Percentiles rank a stretch among this genome's conserved stretches.
Conservation (phyloP, 1,140 invertebrate genomes). For the Zophobas atratus region DNA sequence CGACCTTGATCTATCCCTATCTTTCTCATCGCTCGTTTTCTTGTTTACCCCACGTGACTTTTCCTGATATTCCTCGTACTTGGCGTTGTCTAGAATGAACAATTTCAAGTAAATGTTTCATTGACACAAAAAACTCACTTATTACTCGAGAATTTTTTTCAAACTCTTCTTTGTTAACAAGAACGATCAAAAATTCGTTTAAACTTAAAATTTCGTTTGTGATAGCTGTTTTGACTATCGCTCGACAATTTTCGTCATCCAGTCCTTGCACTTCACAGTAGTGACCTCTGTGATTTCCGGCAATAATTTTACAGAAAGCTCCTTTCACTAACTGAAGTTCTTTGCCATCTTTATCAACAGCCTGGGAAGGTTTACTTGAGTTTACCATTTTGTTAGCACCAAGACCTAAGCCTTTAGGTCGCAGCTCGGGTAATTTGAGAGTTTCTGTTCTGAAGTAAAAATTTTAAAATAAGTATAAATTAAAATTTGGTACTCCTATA, state of each 20-base stretch:
- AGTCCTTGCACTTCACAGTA: slow-evolving; percentile 90
- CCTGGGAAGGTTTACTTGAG: slow-evolving; percentile 69
- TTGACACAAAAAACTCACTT: slow-evolving; percentile 73
- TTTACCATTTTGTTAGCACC: slow-evolving; percentile 84
- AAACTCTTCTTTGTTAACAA: slow-evolving; percentile 85
- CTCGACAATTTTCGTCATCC: slow-evolving; percentile 87
- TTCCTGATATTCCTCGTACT: slow-evolving; percentile 79
- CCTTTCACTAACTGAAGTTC: slow-evolving; percentile 71
- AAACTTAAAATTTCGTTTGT: slow-evolving; percentile 79
- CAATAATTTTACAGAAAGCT: slow-evolving; percentile 80
- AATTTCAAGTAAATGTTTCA: slow-evolving; percentile 27
- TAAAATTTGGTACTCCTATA: slow-evolving; percentile 69
- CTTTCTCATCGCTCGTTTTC: neutral
- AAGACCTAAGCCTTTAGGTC: slow-evolving; percentile 93
- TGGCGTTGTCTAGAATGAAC: slow-evolving; percentile 76
- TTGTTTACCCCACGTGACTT: slow-evolving; percentile 64
- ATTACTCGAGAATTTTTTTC: slow-evolving; percentile 85
- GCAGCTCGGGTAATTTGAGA: slow-evolving; percentile 69
- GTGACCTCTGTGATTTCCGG: slow-evolving; percentile 80
- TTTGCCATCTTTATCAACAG: slow-evolving; percentile 69
- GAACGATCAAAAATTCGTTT: slow-evolving; percentile 83
- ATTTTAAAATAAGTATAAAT: neutral
- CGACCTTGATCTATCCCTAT: slow-evolving; percentile 23
- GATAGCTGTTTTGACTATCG: slow-evolving; percentile 85
- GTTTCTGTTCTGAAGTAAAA: slow-evolving; percentile 69